phyloP scores from a whole-genome alignment of 2,888 invertebrate species.

The Parasteatoda lunata region DNA sequence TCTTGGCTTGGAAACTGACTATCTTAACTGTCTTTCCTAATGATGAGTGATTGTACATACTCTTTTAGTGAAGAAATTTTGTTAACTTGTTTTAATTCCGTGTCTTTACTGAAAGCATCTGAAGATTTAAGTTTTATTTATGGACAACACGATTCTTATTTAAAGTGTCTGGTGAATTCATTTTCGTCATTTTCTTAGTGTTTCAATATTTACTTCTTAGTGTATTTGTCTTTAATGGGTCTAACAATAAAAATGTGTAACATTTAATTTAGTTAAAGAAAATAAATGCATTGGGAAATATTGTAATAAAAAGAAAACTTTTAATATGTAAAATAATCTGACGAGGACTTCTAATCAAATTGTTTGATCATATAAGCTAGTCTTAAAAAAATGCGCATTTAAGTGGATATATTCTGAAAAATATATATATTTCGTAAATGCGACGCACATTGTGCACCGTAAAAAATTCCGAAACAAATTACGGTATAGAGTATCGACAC shows the following conservation, averaged over 20 bases:
- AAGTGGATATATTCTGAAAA: too few species aligned
- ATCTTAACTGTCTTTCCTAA: constrained; percentile 7
- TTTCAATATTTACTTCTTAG: too few species aligned
- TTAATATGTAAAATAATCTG: too few species aligned
- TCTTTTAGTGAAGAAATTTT: constrained; percentile 4
- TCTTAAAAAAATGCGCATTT: too few species aligned
- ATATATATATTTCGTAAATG: too few species aligned
- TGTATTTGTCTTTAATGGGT: background rate
- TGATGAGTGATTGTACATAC: constrained; percentile 14
- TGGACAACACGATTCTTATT: background rate
- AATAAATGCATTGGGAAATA: too few species aligned
- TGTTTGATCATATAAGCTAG: too few species aligned
- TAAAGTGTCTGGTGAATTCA: background rate
- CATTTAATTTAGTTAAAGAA: background rate
- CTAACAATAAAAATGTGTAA: background rate
- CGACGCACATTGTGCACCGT: too few species aligned
- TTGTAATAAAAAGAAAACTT: too few species aligned
- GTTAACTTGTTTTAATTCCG: constrained; percentile 33
- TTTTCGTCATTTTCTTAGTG: background rate
- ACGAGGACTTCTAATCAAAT: too few species aligned
- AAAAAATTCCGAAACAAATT: too few species aligned
- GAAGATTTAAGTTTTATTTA: background rate
- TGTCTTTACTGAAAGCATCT: background rate
- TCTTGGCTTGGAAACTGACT: background rate
- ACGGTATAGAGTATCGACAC: too few species aligned